Base-by-base conservation (phyloP, 2,888 invertebrate species). In the Phaedon cochleariae region DNA sequence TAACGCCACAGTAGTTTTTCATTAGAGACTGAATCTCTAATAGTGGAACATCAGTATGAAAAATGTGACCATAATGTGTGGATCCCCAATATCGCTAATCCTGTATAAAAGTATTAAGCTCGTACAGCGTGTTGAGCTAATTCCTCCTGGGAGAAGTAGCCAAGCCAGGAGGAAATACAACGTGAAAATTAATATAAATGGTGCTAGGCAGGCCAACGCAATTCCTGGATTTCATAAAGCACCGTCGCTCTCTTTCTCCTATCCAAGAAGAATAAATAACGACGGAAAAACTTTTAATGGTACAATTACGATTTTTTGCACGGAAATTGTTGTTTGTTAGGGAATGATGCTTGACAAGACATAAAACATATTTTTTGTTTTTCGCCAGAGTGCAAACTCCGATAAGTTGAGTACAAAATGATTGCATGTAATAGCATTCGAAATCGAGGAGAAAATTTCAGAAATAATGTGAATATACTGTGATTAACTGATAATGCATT, bases 261-360 rank as follows among this genome's bases (percentile, higher is more conserved):
- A n/a, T n/a, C n/a, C 15, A 65, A 55, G 65, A 48, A 62, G 67
- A 69, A 64, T 66, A 65, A 62, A 62, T 62, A 65, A 64, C 62
- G 64, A 59, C 64, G 57, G 62, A 64, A 62, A 65, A 69, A 67
- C 62, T 69, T 69, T 69, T 65, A 67, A 69, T 67, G 65, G 63
- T 64, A 62, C 67, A 64, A 67, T 67, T 67, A 68, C 59, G 60
- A 57, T 65, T 57, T 51, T 67, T 63, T 60, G 64, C 59, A 46
- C 54, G 52, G 54, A 59, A 65, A 54, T 59, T 65, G 54, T 62
- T 62, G 65, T 62, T 62, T 62, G 65, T 62, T n/a, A 34, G 53
- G 62, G 59, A 49, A n/a, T 61, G 52, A 65, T 48, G 62, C 53
- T 62, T 65, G 59, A 48, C 62, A 49, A 62, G 62, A 59, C 59